Conservation (phyloP, 2,113 vertebrate genomes). For the Emydocephalus ijimae region DNA sequence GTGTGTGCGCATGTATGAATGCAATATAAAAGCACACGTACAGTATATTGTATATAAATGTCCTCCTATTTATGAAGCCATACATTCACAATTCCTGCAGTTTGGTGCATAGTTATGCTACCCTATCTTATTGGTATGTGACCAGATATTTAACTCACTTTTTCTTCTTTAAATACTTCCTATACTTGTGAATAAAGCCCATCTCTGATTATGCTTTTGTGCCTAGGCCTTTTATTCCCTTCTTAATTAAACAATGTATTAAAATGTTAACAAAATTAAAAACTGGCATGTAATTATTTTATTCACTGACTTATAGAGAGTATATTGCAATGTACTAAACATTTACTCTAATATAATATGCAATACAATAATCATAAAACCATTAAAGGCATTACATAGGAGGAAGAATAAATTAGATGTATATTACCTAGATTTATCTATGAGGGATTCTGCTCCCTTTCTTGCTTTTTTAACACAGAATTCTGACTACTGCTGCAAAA, state of each 20-base stretch:
- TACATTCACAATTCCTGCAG: not conserved
- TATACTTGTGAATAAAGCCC: conserved; percentile 40
- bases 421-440: not conserved
- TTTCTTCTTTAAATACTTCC: not conserved
- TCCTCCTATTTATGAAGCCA: not conserved
- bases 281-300: not conserved
- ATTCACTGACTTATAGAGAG: conserved; percentile 2
- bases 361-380: conserved; percentile 20
- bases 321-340: conserved; percentile 8
- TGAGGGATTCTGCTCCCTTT: not conserved
- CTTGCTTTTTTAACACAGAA: not conserved
- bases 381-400: not conserved
- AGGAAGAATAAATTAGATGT: conserved; percentile 16
- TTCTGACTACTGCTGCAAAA: not conserved
- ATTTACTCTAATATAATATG: not conserved
- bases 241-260: conserved; percentile 23
- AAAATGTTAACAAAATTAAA: conserved; percentile 29
- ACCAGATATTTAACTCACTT: not conserved
- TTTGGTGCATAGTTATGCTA: not conserved
- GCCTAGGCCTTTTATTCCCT: conserved; percentile 51
- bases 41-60: conserved; percentile 18
- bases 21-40: not conserved
- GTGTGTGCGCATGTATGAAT: not conserved
- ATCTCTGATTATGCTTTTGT: conserved; percentile 33
- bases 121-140: not conserved